These are phyloP conservation scores for Latheticus oryzae DNA, from an alignment of 2,888 invertebrate species.

Conservation along the genomic window DNA sequence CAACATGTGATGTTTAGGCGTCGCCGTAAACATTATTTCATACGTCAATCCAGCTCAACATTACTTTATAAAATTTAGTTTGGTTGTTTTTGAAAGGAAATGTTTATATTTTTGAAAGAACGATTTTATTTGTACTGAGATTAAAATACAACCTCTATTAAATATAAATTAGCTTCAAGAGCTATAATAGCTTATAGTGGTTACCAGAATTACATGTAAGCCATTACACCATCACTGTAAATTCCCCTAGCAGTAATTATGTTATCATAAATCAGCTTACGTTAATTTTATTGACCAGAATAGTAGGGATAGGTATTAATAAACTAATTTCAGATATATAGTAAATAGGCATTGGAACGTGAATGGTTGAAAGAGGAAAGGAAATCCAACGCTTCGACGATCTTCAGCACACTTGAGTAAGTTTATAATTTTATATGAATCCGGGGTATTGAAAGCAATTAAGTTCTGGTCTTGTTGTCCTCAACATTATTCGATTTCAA, in stretches of 20 bases:
- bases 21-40: too few relatives aligned
- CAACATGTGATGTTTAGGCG: too few relatives aligned
- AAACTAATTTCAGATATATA: conserved; percentile 34
- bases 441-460: conserved; percentile 15
- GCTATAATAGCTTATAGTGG: conserved; percentile 11
- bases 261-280: conserved; percentile 31
- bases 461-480: conserved; percentile 21
- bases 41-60: too few relatives aligned
- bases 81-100: too few relatives aligned
- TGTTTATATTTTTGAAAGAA: too few relatives aligned
- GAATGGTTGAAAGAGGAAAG: conserved; percentile 17
- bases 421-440: conserved; percentile 31
- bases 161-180: conserved; percentile 9
- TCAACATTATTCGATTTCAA: conserved; percentile 16
- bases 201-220: conserved; percentile 24
- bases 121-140: conserved; percentile 1
- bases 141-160: conserved; percentile 7
- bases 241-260: conserved; percentile 24
- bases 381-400: conserved; percentile 6
- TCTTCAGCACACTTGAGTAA: conserved; percentile 23
- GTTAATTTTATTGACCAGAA: conserved; percentile 31
- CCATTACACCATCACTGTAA: conserved; percentile 24
- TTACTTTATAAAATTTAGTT: too few relatives aligned
- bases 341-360: conserved; percentile 20
- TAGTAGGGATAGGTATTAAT: conserved; percentile 13